phyloP scores from a whole-genome alignment of 2,797 vertebrate genomes.

The Antennarius maculatus region DNA sequence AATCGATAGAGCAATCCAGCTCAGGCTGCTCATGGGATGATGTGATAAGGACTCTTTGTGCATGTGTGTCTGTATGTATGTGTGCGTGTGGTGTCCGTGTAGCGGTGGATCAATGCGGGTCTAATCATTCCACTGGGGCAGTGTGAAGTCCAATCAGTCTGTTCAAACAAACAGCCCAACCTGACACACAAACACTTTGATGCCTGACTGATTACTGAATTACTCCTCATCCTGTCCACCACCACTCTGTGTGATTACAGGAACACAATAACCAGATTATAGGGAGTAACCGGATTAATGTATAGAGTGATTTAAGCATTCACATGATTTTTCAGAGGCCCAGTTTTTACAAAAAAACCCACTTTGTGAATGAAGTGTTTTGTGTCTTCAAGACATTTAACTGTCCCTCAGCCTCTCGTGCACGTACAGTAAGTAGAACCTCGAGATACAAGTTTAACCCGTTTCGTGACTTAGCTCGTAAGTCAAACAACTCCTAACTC shows the following conservation, averaged over 20 bases:
- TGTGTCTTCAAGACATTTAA: background rate
- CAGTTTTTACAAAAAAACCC: slow-evolving; percentile 3
- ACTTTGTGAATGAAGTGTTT: slow-evolving; percentile 20
- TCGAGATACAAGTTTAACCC: no score
- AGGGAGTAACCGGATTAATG: slow-evolving; percentile 28
- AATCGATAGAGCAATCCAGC: slow-evolving; percentile 64
- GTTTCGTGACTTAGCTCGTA: no score
- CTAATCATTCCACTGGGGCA: slow-evolving; percentile 76
- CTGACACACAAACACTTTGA: slow-evolving; percentile 64
- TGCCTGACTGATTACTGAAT: slow-evolving; percentile 61
- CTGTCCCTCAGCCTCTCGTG: background rate
- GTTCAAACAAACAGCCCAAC: slow-evolving; percentile 69
- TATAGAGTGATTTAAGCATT: slow-evolving; percentile 43
- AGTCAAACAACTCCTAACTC: no score
- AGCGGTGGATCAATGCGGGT: slow-evolving; percentile 71
- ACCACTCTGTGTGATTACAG: slow-evolving; percentile 20
- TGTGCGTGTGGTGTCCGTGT: slow-evolving; percentile 9
- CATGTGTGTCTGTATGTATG: slow-evolving; percentile 24
- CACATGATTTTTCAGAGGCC: slow-evolving; percentile 15
- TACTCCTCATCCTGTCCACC: slow-evolving; percentile 31
- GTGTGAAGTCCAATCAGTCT: slow-evolving; percentile 70
- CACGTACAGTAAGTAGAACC: no score
- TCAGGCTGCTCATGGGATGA: slow-evolving; percentile 70
- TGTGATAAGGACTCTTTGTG: slow-evolving; percentile 71
- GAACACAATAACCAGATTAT: slow-evolving; percentile 40